phyloP scores from a whole-genome alignment of 2,888 invertebrate species.

The Griposia aprilina region DNA sequence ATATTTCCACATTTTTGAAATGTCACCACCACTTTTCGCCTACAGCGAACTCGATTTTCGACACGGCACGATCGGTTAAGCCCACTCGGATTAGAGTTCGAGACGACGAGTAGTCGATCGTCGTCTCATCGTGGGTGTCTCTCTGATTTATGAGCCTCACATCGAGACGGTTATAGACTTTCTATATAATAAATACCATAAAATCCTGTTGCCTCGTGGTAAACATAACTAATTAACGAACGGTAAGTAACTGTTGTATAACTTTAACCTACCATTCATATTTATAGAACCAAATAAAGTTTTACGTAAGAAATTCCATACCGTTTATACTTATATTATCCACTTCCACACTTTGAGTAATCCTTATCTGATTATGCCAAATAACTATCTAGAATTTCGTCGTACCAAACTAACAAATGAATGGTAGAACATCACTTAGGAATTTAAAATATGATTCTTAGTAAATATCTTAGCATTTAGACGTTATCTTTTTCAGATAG shows the following conservation, averaged over 20 bases:
- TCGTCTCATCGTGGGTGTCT: slow-evolving; percentile 86
- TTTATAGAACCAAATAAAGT: slow-evolving; percentile 33
- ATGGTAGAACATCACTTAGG: slow-evolving; percentile 23
- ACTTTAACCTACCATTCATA: slow-evolving; percentile 25
- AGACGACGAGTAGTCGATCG: slow-evolving; percentile 69
- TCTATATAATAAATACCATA: slow-evolving; percentile 75
- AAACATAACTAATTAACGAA: slow-evolving; percentile 63
- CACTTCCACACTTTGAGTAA: not conserved
- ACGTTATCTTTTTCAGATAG: slow-evolving; percentile 56
- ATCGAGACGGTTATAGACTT: slow-evolving; percentile 76
- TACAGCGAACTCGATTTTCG: slow-evolving; percentile 70
- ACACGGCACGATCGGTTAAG: slow-evolving; percentile 78
- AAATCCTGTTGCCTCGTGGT: slow-evolving; percentile 63
- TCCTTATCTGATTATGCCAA: slow-evolving; percentile 17
- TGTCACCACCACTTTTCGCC: slow-evolving; percentile 47
- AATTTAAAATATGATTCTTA: slow-evolving; percentile 46
- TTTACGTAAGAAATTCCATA: slow-evolving; percentile 45
- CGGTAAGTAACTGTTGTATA: slow-evolving; percentile 33
- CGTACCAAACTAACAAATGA: slow-evolving; percentile 31
- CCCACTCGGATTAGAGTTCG: slow-evolving; percentile 74
- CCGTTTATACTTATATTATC: slow-evolving; percentile 37
- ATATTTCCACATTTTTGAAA: slow-evolving; percentile 24
- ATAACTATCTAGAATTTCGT: slow-evolving; percentile 23
- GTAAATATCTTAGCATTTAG: slow-evolving; percentile 43
- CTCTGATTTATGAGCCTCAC: slow-evolving; percentile 81